Evolutionary conservation across 2,797 vertebrate genomes (phyloP), one percentile per base, ranked within the genome.

Genomic region (Hydrocynus forskahlii): DNA sequence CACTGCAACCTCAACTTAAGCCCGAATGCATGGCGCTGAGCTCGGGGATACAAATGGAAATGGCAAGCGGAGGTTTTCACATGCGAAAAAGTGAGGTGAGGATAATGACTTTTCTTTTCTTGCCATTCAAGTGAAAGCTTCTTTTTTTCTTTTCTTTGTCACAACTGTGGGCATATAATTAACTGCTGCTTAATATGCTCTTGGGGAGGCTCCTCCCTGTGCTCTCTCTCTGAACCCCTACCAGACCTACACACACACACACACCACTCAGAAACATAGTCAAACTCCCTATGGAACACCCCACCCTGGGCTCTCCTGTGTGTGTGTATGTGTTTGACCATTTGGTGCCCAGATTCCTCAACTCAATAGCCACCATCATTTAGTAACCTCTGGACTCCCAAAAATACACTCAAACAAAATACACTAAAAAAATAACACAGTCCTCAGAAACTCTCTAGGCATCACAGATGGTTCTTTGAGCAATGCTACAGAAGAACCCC

Each of bases 161-260:
- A 89, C 91, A 92, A 87, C 90, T 91, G 89, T 92, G 92, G 91
- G 94, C 93, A 92, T 95, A 94, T 95, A 94, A 95, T 95, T 95
- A 94, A 95, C 94, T 94, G 91, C 92, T 94, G 92, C 92, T 95
- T 95, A 95, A 95, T 95, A 94, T 94, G 94, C 93, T 92, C 92
- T 93, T 86, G 94, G 93, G 94, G 93, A 92, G 89, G 89, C 89
- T 93, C 92, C 92, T 93, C 92, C 92, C 92, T 90, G 87, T 91
- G 93, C 85, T 79, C 91, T 89, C 88, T 89, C 93, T 95, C 94
- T 95, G 93, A 95, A 95, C 93, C 92, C 90, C 87, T 89, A 90
- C 92, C 93, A 92, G 73, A 78, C 55, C 38, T 50, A 17, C 13
- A 67, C 60, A 14, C 10, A 38, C 67, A 66, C 59, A 77, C 92